Base-by-base conservation (phyloP, 1,140 invertebrate genomes). In the Achroia grisella region DNA sequence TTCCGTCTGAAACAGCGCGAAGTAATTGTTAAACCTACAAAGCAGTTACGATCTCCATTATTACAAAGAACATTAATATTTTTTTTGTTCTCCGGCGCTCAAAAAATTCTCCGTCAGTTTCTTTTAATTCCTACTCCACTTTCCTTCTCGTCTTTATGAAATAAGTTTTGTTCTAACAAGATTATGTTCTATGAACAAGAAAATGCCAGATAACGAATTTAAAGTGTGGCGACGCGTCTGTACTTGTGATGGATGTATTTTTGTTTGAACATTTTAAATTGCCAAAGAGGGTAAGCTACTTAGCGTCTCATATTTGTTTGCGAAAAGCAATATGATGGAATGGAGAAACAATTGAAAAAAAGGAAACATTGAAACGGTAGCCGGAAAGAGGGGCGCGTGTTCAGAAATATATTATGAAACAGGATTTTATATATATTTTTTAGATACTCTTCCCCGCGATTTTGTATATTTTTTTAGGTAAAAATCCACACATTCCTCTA, bases 121-220 rank as follows among this genome's bases (percentile, higher is more conserved):
- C 46, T 64, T 67, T 71, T 68, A 63, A 69, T 77, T 71, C 48
- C 35, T 55, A 55, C 56, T 56, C 52, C 60, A 56, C 55, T 67
- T 65, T 48, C 52, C 55, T 56, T 39, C 17, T 23, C 49, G 56
- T 50, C 62, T 74, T 75, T 78, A 69, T 78, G 72, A 73, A 75
- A 77, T 75, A 82, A 80, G 72, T 78, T 79, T 68, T 76, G 63
- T 64, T 60, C 60, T 76, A 80, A 83, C 71, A 67, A 72, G 64
- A 76, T 83, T 79, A 79, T 65, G 56, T 64, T 80, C 78, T 72
- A 78, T 65, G 68, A 69, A 59, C 53, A 56, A 61, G 56, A 72
- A 79, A 80, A 79, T 75, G 66, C 59, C 52, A 66, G 61, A 69
- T 70, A 79, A 74, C 70, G 65, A 74, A 72, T 72, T 75, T 60